Evolutionary conservation across 2,888 invertebrate species (phyloP).

Genomic region (Monopis laevigella): DNA sequence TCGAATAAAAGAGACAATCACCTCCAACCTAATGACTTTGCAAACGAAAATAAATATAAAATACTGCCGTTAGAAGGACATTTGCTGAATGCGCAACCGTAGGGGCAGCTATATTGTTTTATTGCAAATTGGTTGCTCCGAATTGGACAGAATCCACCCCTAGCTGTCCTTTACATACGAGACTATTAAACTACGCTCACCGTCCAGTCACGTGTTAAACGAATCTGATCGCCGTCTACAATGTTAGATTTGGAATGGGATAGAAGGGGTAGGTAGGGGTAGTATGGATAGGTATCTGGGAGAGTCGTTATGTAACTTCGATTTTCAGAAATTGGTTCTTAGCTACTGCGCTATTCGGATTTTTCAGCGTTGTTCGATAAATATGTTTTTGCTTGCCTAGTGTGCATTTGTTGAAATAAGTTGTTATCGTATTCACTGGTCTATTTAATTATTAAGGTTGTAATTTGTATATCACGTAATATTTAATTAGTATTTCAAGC

Average conservation of each 20-base stretch:
- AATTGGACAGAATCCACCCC: conserved; percentile 56
- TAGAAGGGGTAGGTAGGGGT: too few species aligned
- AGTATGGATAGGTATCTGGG: background rate
- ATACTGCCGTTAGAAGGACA: conserved; percentile 31
- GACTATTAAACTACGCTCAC: conserved; percentile 59
- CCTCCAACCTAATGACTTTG: conserved; percentile 28
- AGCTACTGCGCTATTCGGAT: too few species aligned
- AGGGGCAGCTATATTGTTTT: conserved; percentile 58
- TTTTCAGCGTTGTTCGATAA: too few species aligned
- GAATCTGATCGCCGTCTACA: conserved; percentile 54
- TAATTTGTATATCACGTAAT: too few species aligned
- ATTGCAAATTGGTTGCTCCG: conserved; percentile 66
- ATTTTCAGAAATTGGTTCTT: too few species aligned
- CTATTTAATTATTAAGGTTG: too few species aligned
- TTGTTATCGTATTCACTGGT: too few species aligned
- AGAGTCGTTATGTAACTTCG: background rate
- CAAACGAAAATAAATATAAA: conserved; percentile 23
- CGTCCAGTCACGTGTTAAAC: conserved; percentile 65
- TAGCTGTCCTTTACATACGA: conserved; percentile 60
- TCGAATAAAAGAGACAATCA: too few species aligned
- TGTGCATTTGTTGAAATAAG: too few species aligned
- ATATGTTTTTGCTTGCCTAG: too few species aligned
- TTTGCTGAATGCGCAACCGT: conserved; percentile 25
- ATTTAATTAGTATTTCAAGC: too few species aligned
- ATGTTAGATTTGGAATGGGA: conserved; percentile 30